A percentile compares a stretch with the other conserved stretches of the same genome.
Evolutionary conservation across 2,888 invertebrate species (phyloP).

Genomic region (Ectemnius lituratus): DNA sequence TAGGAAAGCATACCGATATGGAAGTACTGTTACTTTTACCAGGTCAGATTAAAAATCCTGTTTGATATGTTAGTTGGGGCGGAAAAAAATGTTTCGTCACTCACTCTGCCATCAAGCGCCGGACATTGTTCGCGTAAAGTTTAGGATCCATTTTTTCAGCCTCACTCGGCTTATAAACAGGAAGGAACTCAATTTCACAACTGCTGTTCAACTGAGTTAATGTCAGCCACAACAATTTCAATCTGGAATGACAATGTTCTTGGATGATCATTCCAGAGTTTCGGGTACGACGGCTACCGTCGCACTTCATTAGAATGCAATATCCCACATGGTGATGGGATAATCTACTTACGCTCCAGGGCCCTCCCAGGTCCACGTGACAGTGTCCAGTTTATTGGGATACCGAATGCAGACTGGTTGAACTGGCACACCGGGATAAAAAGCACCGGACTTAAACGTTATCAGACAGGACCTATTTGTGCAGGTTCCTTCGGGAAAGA

Average conservation of each 20-base stretch:
- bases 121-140: slow-evolving; percentile 93
- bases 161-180: slow-evolving; percentile 92
- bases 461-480: slow-evolving; percentile 95
- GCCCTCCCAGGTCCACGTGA: slow-evolving; percentile 97
- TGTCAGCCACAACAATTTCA: slow-evolving; percentile 92
- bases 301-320: too few relatives aligned
- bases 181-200: slow-evolving; percentile 94
- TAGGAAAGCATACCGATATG: background rate
- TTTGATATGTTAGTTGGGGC: background rate
- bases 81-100: slow-evolving; percentile 63
- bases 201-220: slow-evolving; percentile 92
- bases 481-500: slow-evolving; percentile 98
- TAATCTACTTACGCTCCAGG: slow-evolving; percentile 90
- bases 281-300: too few relatives aligned
- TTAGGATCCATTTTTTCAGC: slow-evolving; percentile 92
- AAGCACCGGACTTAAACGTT: slow-evolving; percentile 94
- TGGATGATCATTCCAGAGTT: too few relatives aligned
- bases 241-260: slow-evolving; percentile 77
- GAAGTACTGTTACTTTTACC: background rate
- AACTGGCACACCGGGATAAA: slow-evolving; percentile 96
- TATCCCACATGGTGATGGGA: too few relatives aligned
- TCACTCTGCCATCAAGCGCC: slow-evolving; percentile 94
- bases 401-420: slow-evolving; percentile 96
- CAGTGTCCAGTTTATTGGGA: slow-evolving; percentile 92
- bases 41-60: too few relatives aligned